A percentile compares a stretch with the other conserved stretches of the same genome.
Conservation (phyloP, 2,888 invertebrate genomes). For the Cephus sareptanus region DNA sequence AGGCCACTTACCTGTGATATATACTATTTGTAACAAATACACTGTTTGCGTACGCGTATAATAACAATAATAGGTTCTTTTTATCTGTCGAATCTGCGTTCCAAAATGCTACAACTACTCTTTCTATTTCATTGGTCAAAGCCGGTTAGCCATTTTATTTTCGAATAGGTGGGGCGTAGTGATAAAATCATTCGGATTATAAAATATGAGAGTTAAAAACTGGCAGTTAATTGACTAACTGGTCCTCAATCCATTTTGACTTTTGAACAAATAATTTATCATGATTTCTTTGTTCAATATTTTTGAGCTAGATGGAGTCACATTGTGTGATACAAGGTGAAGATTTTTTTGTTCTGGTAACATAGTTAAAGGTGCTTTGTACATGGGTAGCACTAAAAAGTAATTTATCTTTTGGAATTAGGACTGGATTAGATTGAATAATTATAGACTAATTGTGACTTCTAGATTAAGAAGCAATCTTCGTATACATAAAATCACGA, state of each 20-base stretch:
- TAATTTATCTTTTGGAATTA: neutral
- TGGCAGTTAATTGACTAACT: neutral
- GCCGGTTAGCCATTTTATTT: neutral
- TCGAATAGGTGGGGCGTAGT: neutral
- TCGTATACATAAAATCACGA: neutral
- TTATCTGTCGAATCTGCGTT: neutral
- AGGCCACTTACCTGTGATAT: slow-evolving; percentile 13
- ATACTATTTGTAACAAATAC: slow-evolving; percentile 18
- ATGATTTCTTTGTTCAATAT: too few species aligned
- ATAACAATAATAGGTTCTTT: neutral
- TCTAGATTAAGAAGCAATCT: neutral
- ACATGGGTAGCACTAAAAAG: neutral
- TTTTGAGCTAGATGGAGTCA: neutral
- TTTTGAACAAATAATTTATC: neutral
- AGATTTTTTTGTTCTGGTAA: neutral
- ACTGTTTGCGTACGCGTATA: neutral
- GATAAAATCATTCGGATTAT: neutral
- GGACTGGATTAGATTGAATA: neutral
- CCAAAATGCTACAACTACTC: neutral
- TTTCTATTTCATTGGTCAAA: neutral
- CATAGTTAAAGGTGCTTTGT: neutral
- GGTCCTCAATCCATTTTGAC: neutral
- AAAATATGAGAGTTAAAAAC: neutral
- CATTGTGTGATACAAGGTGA: neutral
- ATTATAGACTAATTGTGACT: neutral